These are phyloP conservation scores for Zalophus californianus DNA, from an alignment of 2,797 vertebrate genomes.

Conservation along the genomic window DNA sequence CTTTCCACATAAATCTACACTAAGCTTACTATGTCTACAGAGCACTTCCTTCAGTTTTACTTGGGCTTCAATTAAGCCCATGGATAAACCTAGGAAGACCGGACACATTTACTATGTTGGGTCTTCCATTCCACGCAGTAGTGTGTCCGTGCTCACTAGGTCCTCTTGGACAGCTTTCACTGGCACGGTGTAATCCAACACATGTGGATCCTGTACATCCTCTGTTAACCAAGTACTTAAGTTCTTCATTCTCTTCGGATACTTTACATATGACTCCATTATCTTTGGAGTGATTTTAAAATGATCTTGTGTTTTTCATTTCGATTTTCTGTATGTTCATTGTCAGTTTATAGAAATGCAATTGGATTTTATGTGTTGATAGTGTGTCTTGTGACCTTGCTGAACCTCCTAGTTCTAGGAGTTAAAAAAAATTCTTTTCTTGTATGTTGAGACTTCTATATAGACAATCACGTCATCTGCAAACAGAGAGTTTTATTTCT, in stretches of 20 bases:
- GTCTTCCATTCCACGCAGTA: not conserved
- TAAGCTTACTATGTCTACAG: not conserved
- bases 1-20: not conserved
- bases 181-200: not conserved
- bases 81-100: not conserved
- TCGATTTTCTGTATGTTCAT: not conserved
- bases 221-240: not conserved
- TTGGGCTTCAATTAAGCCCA: not conserved
- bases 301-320: not conserved
- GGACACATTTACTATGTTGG: not conserved
- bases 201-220: not conserved
- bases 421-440: not conserved
- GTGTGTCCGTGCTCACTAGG: not conserved
- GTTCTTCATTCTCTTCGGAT: not conserved
- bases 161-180: not conserved
- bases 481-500: slow-evolving; percentile 9
- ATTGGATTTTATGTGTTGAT: not conserved
- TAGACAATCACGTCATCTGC: not conserved
- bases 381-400: not conserved
- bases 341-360: slow-evolving; percentile 18
- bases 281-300: not conserved
- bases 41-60: not conserved
- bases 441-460: not conserved
- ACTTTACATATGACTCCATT: not conserved
- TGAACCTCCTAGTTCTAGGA: not conserved